Percentiles rank a stretch among this genome's conserved stretches.
Evolutionary conservation across 1,140 invertebrate species (phyloP).

Genomic region (Anastrepha obliqua): DNA sequence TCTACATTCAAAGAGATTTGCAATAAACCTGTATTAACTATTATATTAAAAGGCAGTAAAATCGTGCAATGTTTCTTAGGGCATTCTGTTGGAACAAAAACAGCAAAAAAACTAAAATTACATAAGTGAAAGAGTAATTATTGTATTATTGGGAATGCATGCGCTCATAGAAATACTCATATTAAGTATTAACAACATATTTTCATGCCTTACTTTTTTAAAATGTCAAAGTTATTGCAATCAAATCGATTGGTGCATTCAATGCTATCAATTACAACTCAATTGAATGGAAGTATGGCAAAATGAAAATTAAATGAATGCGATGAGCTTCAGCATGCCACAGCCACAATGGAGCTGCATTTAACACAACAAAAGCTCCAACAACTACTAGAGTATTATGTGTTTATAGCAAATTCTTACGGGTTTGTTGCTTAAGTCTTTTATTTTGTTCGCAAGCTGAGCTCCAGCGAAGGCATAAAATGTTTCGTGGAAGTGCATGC

Average conservation of each 20-base stretch:
- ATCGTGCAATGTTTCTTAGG: neutral
- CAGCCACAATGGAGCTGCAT: neutral
- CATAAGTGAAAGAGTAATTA: no score
- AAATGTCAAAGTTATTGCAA: constrained; percentile 18
- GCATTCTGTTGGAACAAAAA: neutral
- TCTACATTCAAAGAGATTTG: neutral
- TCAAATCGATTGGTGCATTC: neutral
- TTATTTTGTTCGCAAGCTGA: neutral
- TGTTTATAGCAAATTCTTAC: neutral
- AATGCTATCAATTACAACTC: constrained; percentile 36
- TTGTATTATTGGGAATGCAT: neutral
- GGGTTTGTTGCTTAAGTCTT: constrained; percentile 44
- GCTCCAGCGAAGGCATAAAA: neutral
- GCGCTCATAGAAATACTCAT: neutral
- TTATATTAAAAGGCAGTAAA: neutral
- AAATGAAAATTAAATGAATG: neutral
- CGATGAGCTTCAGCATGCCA: neutral
- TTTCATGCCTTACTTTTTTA: neutral
- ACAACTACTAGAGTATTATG: neutral
- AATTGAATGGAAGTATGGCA: neutral
- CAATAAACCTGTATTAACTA: neutral
- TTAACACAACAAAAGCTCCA: neutral
- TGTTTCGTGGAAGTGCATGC: neutral
- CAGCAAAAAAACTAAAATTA: neutral
- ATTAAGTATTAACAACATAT: neutral